A percentile compares a stretch with the other conserved stretches of the same genome.
phyloP scores from a whole-genome alignment of 2,888 invertebrate genomes.

The Suillia variegata region DNA sequence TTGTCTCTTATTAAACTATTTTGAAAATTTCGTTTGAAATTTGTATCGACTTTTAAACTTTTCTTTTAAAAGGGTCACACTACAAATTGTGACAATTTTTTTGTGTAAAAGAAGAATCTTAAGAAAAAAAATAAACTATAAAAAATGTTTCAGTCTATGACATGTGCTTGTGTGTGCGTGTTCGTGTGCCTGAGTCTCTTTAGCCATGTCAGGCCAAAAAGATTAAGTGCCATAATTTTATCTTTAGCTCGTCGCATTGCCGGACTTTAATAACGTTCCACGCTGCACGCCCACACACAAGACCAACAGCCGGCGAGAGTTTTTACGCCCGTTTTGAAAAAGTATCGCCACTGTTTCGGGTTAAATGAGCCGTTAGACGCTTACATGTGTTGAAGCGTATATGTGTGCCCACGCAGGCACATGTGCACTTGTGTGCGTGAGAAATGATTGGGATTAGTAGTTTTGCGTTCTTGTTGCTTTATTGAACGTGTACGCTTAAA shows the following conservation, averaged over 20 bases:
- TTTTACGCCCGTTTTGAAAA: slow-evolving; percentile 2
- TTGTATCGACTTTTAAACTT: too few species aligned
- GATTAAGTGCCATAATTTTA: neutral
- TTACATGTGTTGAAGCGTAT: slow-evolving; percentile 36
- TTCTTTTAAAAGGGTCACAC: too few species aligned
- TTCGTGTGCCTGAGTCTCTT: neutral
- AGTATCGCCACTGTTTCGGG: slow-evolving; percentile 28
- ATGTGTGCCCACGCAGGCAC: neutral
- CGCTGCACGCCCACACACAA: neutral
- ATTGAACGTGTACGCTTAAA: slow-evolving; percentile 1
- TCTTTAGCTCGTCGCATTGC: neutral
- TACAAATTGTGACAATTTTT: too few species aligned
- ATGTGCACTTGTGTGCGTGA: neutral
- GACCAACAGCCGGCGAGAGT: neutral
- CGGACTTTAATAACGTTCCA: neutral
- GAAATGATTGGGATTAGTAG: neutral
- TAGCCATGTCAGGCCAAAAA: neutral
- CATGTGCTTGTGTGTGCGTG: neutral
- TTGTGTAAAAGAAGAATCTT: too few species aligned
- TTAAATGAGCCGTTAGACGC: slow-evolving; percentile 51
- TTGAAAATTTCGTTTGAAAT: too few species aligned
- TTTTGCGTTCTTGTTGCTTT: neutral
- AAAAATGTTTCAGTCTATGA: neutral
- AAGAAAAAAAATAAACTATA: too few species aligned
- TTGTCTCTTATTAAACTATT: too few species aligned